Evolutionary conservation across 2,797 vertebrate species (phyloP), one percentile per base, ranked within the genome.

Genomic region (Peromyscus melanophrys): DNA sequence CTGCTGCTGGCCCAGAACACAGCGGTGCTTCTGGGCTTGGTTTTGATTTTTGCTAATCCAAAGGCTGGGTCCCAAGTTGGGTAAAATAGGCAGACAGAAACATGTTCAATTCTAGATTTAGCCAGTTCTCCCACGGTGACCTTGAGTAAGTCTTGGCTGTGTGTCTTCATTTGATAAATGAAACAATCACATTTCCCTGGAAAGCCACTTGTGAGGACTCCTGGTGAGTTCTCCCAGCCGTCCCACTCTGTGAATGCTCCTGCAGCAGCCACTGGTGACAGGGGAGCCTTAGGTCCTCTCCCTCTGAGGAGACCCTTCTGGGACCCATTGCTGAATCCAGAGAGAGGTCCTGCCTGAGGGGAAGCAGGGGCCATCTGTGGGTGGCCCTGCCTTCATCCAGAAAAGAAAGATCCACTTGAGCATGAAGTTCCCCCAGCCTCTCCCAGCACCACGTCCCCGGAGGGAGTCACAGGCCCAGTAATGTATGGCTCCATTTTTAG

Each of bases 401-500:
- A 96, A 92, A 96, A 86, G 96, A 97, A 92, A 94, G 96, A 97
- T 71, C 98, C 96, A 81, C 0, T 25, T 88, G 97, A 91, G 96
- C 96, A 94, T 96, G 90, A 85, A 84, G 76, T 83, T 98, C 78
- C 96, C 95, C 49, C 67, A 95, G 71, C 90, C 94, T 97, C 97
- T 95, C 95, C 97, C 97, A 96, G 98, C 97, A 94, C 95, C 78
- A 59, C 73, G 88, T 97, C 85, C 94, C 98, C 27, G 0, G 81
- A 65, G 97, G 97, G 98, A 96, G 92, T 97, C 95, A 95, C 16
- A 80, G 98, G 97, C 98, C 78, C 89, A 95, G 96, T 98, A 98
- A 98, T 97, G 97, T 97, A 98, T 98, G 59, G 97, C 95, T 95
- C 97, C 71, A 8, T 71, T 96, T 98, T 97, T 98, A 97, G 98